These are phyloP conservation scores for Chrysochloris asiatica DNA, from an alignment of 2,113 vertebrate species.

Conservation along the genomic window DNA sequence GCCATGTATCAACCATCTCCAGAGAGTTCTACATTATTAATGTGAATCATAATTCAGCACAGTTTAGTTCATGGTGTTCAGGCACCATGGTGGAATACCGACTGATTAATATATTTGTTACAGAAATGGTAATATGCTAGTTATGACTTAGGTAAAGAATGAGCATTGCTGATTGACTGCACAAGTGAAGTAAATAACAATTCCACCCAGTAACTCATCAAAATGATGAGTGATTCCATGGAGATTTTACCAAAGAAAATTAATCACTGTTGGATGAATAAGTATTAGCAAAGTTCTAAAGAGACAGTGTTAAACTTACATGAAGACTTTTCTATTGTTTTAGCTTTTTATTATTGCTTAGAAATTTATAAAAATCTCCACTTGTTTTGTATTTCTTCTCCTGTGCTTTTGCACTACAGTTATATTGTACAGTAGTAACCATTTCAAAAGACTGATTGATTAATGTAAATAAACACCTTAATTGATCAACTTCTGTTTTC, in stretches of 20 bases:
- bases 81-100: constrained; percentile 39
- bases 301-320: not conserved
- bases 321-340: not conserved
- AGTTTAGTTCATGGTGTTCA: constrained; percentile 58
- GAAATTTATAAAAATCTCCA: not conserved
- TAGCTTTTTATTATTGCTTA: not conserved
- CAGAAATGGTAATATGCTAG: constrained; percentile 57
- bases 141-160: constrained; percentile 34
- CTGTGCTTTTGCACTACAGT: not conserved
- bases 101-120: constrained; percentile 77
- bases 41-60: constrained; percentile 54
- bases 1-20: constrained; percentile 48
- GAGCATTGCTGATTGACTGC: constrained; percentile 45
- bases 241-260: constrained; percentile 58
- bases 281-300: not conserved
- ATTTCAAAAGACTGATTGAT: not conserved
- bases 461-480: not conserved
- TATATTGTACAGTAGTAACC: not conserved
- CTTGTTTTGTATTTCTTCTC: not conserved
- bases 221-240: not conserved
- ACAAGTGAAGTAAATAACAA: constrained; percentile 58
- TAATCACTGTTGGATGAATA: constrained; percentile 39
- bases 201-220: constrained; percentile 45
- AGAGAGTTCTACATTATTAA: constrained; percentile 55
- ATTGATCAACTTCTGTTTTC: not conserved